A percentile compares a stretch with the other conserved stretches of the same genome.
phyloP scores from a whole-genome alignment of 53 echinoderm and acorn worm species.

The Mesocentrotus franciscanus region DNA sequence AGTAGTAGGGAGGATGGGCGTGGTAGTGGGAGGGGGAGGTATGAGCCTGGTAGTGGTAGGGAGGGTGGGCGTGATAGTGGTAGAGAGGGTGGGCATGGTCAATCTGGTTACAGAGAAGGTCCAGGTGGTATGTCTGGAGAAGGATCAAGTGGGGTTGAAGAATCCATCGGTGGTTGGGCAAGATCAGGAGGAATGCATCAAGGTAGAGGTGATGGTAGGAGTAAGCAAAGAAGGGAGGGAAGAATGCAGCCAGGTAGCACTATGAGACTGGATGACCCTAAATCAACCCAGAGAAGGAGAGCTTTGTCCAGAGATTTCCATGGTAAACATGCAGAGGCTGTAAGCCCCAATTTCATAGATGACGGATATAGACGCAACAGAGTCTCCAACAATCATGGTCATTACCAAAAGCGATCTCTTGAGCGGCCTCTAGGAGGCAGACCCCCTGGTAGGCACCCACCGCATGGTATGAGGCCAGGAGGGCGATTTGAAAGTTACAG shows the following conservation, averaged over 20 bases:
- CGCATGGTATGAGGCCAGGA: not conserved
- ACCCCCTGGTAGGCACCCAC: not conserved
- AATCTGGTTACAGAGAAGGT: not conserved
- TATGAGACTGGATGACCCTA: not conserved
- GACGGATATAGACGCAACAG: not conserved
- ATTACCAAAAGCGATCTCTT: not conserved
- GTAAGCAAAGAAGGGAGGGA: not conserved
- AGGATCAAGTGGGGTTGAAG: not conserved
- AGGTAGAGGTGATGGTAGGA: not conserved
- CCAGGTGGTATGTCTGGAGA: not conserved
- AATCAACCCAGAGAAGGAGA: not conserved
- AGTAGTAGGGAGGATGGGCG: not conserved
- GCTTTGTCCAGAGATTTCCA: not conserved
- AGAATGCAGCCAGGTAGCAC: not conserved
- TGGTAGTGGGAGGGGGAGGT: not conserved
- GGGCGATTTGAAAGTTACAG: not conserved
- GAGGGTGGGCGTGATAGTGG: not conserved
- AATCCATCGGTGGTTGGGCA: not conserved
- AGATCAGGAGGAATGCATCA: not conserved
- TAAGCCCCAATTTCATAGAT: not conserved
- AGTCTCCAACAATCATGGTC: not conserved
- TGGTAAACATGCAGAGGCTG: not conserved
- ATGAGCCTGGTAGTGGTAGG: no score
- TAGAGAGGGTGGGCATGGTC: not conserved
- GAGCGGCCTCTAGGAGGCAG: not conserved